Evolutionary conservation across 2,797 vertebrate genomes (phyloP).

Genomic region (Selene dorsalis): DNA sequence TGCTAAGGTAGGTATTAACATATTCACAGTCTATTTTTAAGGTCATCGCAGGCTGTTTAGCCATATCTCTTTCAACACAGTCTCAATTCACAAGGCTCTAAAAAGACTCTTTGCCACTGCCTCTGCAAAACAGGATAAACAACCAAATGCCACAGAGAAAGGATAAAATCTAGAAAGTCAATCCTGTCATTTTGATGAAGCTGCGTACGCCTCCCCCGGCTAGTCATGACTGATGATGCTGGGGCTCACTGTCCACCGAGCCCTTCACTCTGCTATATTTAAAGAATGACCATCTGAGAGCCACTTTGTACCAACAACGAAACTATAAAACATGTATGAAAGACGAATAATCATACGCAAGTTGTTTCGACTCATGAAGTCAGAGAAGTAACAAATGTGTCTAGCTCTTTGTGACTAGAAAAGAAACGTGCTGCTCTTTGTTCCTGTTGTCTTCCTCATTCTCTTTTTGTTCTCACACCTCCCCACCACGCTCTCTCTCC

Average conservation of each 20-base stretch:
- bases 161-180: constrained; percentile 81
- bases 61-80: constrained; percentile 35
- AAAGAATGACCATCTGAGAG: constrained; percentile 73
- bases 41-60: constrained; percentile 4
- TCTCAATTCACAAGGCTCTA: constrained; percentile 15
- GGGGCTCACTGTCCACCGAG: constrained; percentile 72
- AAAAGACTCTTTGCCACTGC: constrained; percentile 33
- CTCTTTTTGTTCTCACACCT: constrained; percentile 70
- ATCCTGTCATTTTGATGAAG: constrained; percentile 84
- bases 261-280: constrained; percentile 76
- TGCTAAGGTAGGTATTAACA: background rate
- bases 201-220: constrained; percentile 70
- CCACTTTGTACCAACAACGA: constrained; percentile 21
- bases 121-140: constrained; percentile 68
- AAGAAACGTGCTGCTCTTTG: constrained; percentile 59
- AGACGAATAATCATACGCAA: constrained; percentile 44
- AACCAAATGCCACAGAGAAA: constrained; percentile 74
- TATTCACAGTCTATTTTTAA: constrained; percentile 11
- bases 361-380: constrained; percentile 38
- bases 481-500: constrained; percentile 69
- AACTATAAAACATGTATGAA: constrained; percentile 46
- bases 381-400: constrained; percentile 60
- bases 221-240: constrained; percentile 77
- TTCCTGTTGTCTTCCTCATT: constrained; percentile 70
- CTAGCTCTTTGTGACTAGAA: constrained; percentile 49